Evolutionary conservation across 2,888 invertebrate species (phyloP), one percentile per base, ranked within the genome.

Genomic region (Cephalotes varians): DNA sequence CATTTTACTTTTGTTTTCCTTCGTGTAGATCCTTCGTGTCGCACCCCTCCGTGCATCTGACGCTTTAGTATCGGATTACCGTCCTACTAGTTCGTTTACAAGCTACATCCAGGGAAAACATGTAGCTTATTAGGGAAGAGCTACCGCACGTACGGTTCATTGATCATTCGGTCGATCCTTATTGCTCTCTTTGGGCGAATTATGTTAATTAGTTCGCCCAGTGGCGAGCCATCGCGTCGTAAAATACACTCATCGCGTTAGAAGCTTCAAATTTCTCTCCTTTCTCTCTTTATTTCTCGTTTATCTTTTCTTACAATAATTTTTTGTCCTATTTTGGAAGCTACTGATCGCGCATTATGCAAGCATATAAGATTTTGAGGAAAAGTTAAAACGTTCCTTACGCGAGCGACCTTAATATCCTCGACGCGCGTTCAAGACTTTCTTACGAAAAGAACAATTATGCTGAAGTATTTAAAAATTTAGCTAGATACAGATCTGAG

Each of bases 311-410:
- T 12, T 9, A 2, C 69, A 81, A 37, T 67, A 73, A 74, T 73
- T 81, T 84, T 81, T 81, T 47, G 67, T 51, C 34, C 73, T 72
- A 44, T 60, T 73, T 62, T 49, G 25, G 58, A 84, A 73, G 60
- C n/a, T 87, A 85, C 81, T 67, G 85, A 86, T 86, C 80, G 62
- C 81, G 76, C 65, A 64, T 79, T 84, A 80, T 77, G 82, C 47
- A 31, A 77, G 84, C 64, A 84, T 84, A 86, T 82, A 87, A 88
- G 77, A 86, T 87, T 88, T 86, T 74, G 76, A 84, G 56, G 71
- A 60, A 85, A 86, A 87, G 88, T 87, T 84, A 73, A 82, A 87
- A 79, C 49, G 54, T 74, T 56, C 25, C 49, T 80, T 71, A 44
- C 71, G 51, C 54, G 73, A 49, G 60, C 76, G 82, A 81, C 60